Evolutionary conservation across 2,113 vertebrate genomes (phyloP).

Genomic region (Craseonycteris thonglongyai): DNA sequence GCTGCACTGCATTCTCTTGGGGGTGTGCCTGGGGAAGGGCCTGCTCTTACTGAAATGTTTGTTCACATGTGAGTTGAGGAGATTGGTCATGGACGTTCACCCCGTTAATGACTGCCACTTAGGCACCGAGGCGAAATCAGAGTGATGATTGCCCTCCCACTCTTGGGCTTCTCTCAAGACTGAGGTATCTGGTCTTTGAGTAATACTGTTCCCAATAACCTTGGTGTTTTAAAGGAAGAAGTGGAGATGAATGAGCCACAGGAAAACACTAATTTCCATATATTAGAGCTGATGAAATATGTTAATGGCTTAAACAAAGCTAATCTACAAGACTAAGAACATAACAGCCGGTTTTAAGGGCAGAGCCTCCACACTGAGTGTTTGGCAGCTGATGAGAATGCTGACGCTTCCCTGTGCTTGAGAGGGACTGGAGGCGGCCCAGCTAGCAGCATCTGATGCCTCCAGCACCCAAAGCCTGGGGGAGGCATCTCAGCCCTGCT

Average conservation of each 20-base stretch:
- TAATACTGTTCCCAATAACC: slow-evolving; percentile 47
- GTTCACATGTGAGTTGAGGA: background rate
- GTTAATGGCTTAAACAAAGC: slow-evolving; percentile 39
- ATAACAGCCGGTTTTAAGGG: background rate
- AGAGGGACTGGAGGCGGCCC: background rate
- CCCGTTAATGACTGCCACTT: background rate
- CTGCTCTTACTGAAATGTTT: background rate
- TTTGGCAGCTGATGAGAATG: background rate
- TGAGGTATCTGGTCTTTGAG: slow-evolving; percentile 28
- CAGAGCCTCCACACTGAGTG: background rate
- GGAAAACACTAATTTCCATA: slow-evolving; percentile 71
- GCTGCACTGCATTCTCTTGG: background rate
- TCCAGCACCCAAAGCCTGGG: background rate
- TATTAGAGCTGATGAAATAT: slow-evolving; percentile 71
- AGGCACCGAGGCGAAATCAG: slow-evolving; percentile 8
- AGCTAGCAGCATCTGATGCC: rapidly evolving
- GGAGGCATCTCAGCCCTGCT: background rate
- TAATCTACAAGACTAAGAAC: slow-evolving; percentile 19
- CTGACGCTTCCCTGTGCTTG: background rate
- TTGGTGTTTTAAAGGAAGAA: slow-evolving; percentile 62
- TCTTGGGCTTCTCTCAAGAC: background rate
- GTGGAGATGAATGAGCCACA: slow-evolving; percentile 64
- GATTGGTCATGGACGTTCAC: background rate
- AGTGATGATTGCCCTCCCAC: background rate
- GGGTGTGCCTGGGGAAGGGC: too few species aligned